A percentile compares a stretch with the other conserved stretches of the same genome.
Evolutionary conservation across 2,113 vertebrate genomes (phyloP).

Genomic region (Chloebia gouldiae): DNA sequence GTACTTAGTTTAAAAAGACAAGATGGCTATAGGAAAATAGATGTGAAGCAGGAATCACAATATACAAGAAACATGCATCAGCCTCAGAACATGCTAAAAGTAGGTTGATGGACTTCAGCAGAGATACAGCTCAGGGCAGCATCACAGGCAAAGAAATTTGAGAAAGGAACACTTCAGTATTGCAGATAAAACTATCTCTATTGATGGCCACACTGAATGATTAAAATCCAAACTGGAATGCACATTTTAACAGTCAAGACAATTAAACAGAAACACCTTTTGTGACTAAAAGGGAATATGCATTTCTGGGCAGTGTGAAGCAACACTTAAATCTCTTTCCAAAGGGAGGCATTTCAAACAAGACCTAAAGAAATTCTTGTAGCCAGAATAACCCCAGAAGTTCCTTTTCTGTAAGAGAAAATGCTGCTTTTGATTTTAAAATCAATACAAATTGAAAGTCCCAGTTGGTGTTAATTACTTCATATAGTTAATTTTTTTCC

Average conservation of each 20-base stretch:
- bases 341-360: not conserved
- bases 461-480: not conserved
- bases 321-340: not conserved
- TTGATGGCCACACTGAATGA: not conserved
- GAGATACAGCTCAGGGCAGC: not conserved
- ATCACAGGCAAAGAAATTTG: not conserved
- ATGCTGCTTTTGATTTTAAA: not conserved
- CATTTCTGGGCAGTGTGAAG: not conserved
- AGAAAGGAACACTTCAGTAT: not conserved
- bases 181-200: fast-evolving
- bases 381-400: not conserved
- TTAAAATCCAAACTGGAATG: not conserved
- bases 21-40: not conserved
- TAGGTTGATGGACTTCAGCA: not conserved
- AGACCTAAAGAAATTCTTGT: not conserved
- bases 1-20: not conserved
- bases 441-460: not conserved
- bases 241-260: not conserved
- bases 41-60: not conserved
- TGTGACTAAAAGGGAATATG: not conserved
- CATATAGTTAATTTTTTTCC: not conserved
- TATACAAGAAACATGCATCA: not conserved
- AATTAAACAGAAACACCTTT: not conserved
- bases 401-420: not conserved
- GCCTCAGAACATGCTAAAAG: not conserved